Percentiles rank a stretch among this genome's conserved stretches.
phyloP scores from a whole-genome alignment of 2,797 vertebrate species.

The Xyrichtys novacula region DNA sequence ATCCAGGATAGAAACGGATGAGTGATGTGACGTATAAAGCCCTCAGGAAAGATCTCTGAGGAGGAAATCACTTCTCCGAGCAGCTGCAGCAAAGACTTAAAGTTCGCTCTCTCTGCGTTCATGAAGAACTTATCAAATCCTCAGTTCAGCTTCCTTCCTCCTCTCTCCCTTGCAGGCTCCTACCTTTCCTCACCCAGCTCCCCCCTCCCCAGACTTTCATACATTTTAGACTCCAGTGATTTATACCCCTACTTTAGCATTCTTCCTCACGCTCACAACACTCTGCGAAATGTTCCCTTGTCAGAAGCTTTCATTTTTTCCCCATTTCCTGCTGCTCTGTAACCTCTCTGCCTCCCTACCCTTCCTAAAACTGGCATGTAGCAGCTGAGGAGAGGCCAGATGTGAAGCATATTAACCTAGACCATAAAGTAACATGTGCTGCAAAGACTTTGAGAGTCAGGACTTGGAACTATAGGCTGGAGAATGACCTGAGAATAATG shows the following conservation, averaged over 20 bases:
- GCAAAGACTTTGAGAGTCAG: slow-evolving; percentile 55
- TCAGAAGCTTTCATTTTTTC: slow-evolving; percentile 64
- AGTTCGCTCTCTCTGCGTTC: slow-evolving; percentile 40
- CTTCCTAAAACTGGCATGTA: slow-evolving; percentile 67
- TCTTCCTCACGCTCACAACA: slow-evolving; percentile 52
- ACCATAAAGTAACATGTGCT: slow-evolving; percentile 67
- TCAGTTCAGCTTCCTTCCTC: slow-evolving; percentile 30
- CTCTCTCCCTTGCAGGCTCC: slow-evolving; percentile 20
- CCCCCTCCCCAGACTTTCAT: slow-evolving; percentile 15
- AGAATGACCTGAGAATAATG: slow-evolving; percentile 38
- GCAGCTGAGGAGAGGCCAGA: slow-evolving; percentile 77
- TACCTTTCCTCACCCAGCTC: slow-evolving; percentile 36
- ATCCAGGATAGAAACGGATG: slow-evolving; percentile 52
- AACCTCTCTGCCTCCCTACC: slow-evolving; percentile 54
- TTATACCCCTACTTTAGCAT: slow-evolving; percentile 44
- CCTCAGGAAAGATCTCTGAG: slow-evolving; percentile 37
- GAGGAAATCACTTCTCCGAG: slow-evolving; percentile 65
- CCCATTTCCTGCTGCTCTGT: slow-evolving; percentile 72
- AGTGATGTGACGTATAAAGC: slow-evolving; percentile 32
- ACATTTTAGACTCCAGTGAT: slow-evolving; percentile 42
- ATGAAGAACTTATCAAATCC: slow-evolving; percentile 43
- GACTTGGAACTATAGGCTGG: no score
- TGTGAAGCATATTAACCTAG: slow-evolving; percentile 80
- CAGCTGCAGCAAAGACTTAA: slow-evolving; percentile 77
- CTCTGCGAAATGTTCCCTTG: slow-evolving; percentile 57